phyloP scores from a whole-genome alignment of 2,888 invertebrate genomes.

The Spicauda simplicius region DNA sequence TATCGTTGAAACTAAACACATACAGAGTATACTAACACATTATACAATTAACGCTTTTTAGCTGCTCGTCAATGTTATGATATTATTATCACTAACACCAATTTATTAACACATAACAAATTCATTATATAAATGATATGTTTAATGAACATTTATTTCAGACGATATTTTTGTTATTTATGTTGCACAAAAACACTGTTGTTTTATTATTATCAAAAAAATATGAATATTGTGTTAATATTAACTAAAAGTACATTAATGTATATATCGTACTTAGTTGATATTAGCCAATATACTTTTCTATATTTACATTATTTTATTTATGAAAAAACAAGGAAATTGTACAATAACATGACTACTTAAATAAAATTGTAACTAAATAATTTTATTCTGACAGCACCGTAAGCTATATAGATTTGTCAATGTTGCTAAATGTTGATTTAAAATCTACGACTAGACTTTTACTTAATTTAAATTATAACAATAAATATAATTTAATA shows the following conservation, averaged over 20 bases:
- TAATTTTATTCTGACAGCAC: slow-evolving; percentile 21
- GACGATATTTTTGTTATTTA: neutral
- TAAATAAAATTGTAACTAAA: neutral
- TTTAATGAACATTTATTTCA: slow-evolving; percentile 27
- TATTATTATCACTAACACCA: slow-evolving; percentile 30
- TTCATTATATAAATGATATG: slow-evolving; percentile 1
- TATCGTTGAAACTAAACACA: slow-evolving; percentile 29
- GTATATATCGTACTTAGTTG: neutral
- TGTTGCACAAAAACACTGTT: neutral
- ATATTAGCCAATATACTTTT: neutral
- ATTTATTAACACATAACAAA: slow-evolving; percentile 20
- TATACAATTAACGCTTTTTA: slow-evolving; percentile 21
- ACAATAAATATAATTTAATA: too few relatives aligned
- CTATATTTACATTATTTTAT: neutral
- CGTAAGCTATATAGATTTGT: slow-evolving; percentile 30
- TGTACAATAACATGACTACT: neutral
- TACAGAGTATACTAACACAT: slow-evolving; percentile 31
- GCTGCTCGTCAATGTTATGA: slow-evolving; percentile 24
- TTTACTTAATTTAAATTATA: too few relatives aligned
- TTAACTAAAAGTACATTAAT: too few relatives aligned
- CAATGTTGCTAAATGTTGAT: slow-evolving; percentile 28
- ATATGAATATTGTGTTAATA: too few relatives aligned
- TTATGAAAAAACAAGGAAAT: neutral
- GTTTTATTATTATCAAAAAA: neutral
- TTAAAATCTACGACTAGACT: slow-evolving; percentile 19